These are phyloP conservation scores for Pseudorhiza aurosa DNA, from an alignment of 30 jellyfish, hydroid and myxozoan genomes.

Conservation along the genomic window DNA sequence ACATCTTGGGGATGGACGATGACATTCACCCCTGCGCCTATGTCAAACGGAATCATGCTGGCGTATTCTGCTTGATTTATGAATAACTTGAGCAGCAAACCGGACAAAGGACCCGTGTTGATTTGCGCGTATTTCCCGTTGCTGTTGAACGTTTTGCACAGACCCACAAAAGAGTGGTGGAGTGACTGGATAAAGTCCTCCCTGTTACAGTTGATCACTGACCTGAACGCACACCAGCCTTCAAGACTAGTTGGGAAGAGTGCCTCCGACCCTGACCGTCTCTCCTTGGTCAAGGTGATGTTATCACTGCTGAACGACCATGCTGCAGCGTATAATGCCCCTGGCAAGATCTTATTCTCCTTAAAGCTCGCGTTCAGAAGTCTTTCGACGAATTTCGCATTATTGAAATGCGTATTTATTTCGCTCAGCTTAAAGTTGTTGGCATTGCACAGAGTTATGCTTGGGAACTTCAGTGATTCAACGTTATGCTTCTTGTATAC, in stretches of 20 bases:
- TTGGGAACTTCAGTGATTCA: not conserved
- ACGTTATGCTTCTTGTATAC: not conserved
- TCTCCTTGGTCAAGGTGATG: slow-evolving; percentile 6
- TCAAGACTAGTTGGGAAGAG: slow-evolving; percentile 9
- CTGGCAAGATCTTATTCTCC: not conserved
- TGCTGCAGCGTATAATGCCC: not conserved
- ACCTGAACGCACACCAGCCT: slow-evolving; percentile 35
- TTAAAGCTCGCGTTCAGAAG: not conserved
- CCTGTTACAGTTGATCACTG: not conserved
- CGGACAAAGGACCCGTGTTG: slow-evolving; percentile 5
- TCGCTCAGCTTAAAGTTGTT: slow-evolving; percentile 1
- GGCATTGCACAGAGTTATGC: slow-evolving; percentile 30
- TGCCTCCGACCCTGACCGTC: slow-evolving; percentile 16
- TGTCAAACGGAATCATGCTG: slow-evolving; percentile 1
- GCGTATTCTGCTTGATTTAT: slow-evolving; percentile 42
- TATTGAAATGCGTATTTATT: not conserved
- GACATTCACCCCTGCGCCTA: slow-evolving; percentile 49
- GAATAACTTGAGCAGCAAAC: slow-evolving; percentile 7
- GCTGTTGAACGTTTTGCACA: slow-evolving; percentile 53
- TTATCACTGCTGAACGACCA: not conserved
- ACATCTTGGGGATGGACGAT: slow-evolving; percentile 37
- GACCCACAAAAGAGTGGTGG: slow-evolving; percentile 3
- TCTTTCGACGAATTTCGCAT: not conserved
- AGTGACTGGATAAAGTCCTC: slow-evolving; percentile 19
- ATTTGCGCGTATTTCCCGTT: slow-evolving; percentile 13